These are phyloP conservation scores for Coecobrya sp. DNA, from an alignment of 2,888 invertebrate genomes.

Conservation along the genomic window DNA sequence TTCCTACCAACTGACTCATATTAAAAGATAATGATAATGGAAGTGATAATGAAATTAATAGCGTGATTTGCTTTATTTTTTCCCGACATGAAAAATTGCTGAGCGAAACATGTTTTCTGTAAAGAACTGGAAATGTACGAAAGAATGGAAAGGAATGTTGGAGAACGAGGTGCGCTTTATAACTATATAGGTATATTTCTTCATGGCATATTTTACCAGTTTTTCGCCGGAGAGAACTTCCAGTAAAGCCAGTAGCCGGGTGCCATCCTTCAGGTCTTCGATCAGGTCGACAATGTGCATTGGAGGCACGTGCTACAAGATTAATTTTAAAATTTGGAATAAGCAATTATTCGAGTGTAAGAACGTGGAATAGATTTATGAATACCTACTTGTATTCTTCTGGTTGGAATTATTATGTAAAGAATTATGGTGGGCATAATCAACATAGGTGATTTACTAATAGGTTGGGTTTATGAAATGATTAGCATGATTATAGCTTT, in stretches of 20 bases:
- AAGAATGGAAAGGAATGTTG: neutral
- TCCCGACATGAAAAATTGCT: neutral
- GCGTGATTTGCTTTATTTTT: neutral
- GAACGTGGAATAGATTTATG: too few species aligned
- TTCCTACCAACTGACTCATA: neutral
- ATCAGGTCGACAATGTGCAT: slow-evolving; percentile 97
- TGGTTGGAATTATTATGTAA: too few species aligned
- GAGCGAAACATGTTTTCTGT: neutral
- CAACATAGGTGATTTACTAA: too few species aligned
- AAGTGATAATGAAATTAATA: slow-evolving; percentile 15
- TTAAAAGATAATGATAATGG: slow-evolving; percentile 18
- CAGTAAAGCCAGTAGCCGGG: slow-evolving; percentile 95
- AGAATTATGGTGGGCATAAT: too few species aligned
- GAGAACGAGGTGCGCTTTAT: neutral
- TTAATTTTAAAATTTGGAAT: slow-evolving; percentile 51
- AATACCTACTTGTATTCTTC: too few species aligned
- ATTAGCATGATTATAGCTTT: too few species aligned
- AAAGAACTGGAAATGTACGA: neutral
- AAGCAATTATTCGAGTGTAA: neutral
- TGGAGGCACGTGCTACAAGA: slow-evolving; percentile 95
- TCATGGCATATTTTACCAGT: slow-evolving; percentile 90
- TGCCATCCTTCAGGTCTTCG: slow-evolving; percentile 98
- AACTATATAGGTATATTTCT: neutral
- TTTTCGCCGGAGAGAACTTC: slow-evolving; percentile 98
- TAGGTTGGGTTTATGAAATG: too few species aligned